phyloP scores from a whole-genome alignment of 2,113 vertebrate species.

The Poecile atricapillus region DNA sequence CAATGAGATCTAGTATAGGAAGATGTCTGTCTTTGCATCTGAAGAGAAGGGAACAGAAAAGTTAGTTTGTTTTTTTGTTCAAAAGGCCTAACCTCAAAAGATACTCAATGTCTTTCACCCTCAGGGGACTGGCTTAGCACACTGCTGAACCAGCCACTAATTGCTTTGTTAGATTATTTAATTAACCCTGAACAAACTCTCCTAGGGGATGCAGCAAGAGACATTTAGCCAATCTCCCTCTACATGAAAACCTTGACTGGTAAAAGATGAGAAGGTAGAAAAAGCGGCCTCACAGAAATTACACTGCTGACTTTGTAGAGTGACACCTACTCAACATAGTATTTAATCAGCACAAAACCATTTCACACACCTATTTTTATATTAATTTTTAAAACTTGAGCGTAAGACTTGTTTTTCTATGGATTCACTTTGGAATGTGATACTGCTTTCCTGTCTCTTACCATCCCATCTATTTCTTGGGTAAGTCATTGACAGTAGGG shows the following conservation, averaged over 20 bases:
- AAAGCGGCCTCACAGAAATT: neutral
- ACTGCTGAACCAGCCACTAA: neutral
- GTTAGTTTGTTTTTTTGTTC: neutral
- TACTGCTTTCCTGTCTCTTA: neutral
- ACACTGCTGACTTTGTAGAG: neutral
- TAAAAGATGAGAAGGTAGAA: neutral
- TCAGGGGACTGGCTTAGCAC: neutral
- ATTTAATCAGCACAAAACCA: neutral
- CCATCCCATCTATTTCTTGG: neutral
- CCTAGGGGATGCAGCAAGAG: neutral
- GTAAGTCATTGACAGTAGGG: neutral
- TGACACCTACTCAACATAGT: neutral
- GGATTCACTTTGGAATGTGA: neutral
- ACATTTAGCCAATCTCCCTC: neutral
- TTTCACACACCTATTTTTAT: neutral
- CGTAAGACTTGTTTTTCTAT: neutral
- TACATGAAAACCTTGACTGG: neutral
- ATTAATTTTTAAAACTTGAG: neutral
- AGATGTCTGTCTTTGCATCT: neutral
- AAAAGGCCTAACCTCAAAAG: neutral
- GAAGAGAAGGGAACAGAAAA: neutral
- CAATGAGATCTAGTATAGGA: neutral
- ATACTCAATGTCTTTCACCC: neutral
- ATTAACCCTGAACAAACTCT: slow-evolving; percentile 27
- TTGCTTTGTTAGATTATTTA: slow-evolving; percentile 41